phyloP scores from a whole-genome alignment of 92 coral and sea anemone species.

The Zoanthus sansibaricus region DNA sequence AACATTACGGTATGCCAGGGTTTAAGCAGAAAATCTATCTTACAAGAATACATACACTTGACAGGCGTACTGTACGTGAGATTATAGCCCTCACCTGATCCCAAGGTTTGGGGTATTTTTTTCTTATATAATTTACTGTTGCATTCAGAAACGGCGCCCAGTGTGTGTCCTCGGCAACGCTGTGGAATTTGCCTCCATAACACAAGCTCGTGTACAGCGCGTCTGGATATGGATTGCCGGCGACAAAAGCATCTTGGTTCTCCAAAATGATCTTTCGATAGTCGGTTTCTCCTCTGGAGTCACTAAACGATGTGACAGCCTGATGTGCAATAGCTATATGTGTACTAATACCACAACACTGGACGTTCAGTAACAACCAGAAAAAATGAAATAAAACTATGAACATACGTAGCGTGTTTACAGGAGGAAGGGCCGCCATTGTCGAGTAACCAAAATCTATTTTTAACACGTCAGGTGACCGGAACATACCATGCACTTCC shows the following conservation, averaged over 20 bases:
- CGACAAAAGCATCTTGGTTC: constrained; percentile 91
- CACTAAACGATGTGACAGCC: constrained; percentile 87
- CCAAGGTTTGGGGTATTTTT: constrained; percentile 96
- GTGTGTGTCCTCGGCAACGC: constrained; percentile 90
- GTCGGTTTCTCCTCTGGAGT: constrained; percentile 71
- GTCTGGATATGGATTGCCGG: constrained; percentile 94
- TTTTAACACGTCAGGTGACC: no score
- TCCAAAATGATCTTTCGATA: constrained; percentile 81
- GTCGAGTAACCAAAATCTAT: neutral
- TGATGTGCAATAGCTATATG: constrained; percentile 94
- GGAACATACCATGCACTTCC: no score
- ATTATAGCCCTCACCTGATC: constrained; percentile 65
- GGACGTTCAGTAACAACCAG: neutral
- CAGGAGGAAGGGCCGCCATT: constrained; percentile 11
- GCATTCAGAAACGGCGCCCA: constrained; percentile 98
- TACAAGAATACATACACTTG: no score
- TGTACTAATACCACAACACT: constrained; percentile 88
- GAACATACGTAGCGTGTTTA: neutral
- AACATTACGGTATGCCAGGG: no score
- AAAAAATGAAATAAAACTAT: constrained; percentile 2
- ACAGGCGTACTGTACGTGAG: neutral
- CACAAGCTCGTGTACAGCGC: constrained; percentile 90
- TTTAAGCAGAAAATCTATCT: no score
- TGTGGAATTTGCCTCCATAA: constrained; percentile 82
- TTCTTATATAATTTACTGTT: constrained; percentile 87